Percentiles rank a stretch among this genome's conserved stretches.
phyloP scores from a whole-genome alignment of 2,797 vertebrate species.

The Sparidentex hasta region DNA sequence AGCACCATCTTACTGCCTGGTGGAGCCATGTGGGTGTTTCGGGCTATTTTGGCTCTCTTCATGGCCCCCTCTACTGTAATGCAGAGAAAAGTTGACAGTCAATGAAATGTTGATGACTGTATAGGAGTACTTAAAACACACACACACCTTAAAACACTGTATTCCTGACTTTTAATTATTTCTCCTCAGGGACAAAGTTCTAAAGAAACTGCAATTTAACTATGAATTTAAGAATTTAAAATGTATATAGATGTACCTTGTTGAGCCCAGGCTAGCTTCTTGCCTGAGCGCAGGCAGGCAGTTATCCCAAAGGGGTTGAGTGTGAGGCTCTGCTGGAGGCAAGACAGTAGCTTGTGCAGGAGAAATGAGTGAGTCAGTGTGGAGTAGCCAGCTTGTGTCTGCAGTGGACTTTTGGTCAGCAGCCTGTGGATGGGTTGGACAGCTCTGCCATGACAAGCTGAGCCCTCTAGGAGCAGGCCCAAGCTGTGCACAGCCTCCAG shows the following conservation, averaged over 20 bases:
- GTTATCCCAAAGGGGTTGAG: conserved; percentile 92
- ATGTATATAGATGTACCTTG: conserved; percentile 88
- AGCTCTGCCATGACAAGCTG: conserved; percentile 65
- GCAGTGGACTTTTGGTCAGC: conserved; percentile 87
- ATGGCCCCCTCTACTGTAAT: conserved; percentile 92
- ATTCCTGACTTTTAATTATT: background rate
- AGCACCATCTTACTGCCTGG: conserved; percentile 90
- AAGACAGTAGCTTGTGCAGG: conserved; percentile 88
- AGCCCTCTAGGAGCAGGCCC: conserved; percentile 93
- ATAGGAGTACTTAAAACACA: background rate
- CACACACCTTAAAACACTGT: too few species aligned
- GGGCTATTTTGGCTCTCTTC: conserved; percentile 92
- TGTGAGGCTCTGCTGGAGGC: conserved; percentile 86
- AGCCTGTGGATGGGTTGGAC: conserved; percentile 89
- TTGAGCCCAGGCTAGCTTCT: conserved; percentile 94
- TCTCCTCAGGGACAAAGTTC: background rate
- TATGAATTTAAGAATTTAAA: background rate
- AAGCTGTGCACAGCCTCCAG: conserved; percentile 88
- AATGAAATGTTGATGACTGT: conserved; percentile 1
- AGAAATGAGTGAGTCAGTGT: conserved; percentile 86
- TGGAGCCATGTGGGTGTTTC: conserved; percentile 89
- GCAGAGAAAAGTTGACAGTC: conserved; percentile 48
- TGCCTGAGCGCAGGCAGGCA: conserved; percentile 91
- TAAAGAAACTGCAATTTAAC: background rate
- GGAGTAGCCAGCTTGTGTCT: conserved; percentile 87